These are phyloP conservation scores for Naja naja DNA, from an alignment of 2,113 vertebrate species.

Conservation along the genomic window DNA sequence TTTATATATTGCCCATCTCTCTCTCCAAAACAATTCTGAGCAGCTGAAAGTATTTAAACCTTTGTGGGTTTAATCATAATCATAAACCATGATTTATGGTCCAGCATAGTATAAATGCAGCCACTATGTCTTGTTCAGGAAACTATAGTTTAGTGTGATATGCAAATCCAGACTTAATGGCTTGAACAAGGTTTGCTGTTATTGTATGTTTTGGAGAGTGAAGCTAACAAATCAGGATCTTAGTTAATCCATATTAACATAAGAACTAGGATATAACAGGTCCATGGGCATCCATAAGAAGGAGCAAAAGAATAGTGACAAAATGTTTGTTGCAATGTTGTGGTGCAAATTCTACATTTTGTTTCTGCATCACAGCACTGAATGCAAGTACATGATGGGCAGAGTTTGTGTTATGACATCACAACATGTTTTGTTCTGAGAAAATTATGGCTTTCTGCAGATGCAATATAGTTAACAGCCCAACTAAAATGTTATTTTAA, in stretches of 20 bases:
- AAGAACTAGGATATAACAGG: neutral
- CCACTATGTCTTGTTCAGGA: neutral
- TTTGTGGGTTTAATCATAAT: neutral
- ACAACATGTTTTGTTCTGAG: neutral
- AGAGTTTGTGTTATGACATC: neutral
- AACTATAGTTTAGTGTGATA: neutral
- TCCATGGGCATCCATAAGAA: neutral
- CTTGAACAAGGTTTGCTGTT: neutral
- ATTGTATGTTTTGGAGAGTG: neutral
- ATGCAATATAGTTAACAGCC: neutral
- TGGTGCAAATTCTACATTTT: neutral
- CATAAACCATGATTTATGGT: neutral
- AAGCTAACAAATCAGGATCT: neutral
- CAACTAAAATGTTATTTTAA: neutral
- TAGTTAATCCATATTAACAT: neutral
- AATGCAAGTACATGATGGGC: neutral
- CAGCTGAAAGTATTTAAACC: neutral
- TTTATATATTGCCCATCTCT: neutral
- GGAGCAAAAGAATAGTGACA: neutral
- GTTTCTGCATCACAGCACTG: neutral
- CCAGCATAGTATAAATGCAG: neutral
- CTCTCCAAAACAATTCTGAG: neutral
- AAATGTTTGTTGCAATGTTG: neutral
- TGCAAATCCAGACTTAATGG: neutral
- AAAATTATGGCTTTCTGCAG: neutral